Conservation (phyloP, 2,888 invertebrate genomes). For the Itoplectis maculator region DNA sequence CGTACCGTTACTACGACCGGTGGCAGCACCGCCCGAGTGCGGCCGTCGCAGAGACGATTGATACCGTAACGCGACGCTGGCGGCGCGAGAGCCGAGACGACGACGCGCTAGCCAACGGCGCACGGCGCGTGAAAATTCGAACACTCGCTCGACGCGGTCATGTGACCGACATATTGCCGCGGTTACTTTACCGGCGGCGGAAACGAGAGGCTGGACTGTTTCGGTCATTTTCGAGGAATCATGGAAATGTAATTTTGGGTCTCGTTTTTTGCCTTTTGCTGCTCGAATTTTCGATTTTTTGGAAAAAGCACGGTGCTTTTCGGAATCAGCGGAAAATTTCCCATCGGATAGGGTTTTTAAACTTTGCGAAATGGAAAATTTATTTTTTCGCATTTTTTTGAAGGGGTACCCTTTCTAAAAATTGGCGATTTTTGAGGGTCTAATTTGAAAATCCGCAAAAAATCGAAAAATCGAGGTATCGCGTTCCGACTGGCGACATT, state of each 20-base stretch:
- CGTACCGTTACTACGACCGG: conserved; percentile 34
- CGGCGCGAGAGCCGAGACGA: conserved; percentile 2
- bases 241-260: neutral
- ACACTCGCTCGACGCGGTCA: neutral
- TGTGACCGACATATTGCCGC: neutral
- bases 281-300: neutral
- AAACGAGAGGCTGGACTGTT: too few species aligned
- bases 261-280: neutral
- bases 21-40: conserved; percentile 66
- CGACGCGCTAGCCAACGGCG: conserved; percentile 15
- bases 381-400: too few species aligned
- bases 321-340: too few species aligned
- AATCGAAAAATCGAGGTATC: too few species aligned
- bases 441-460: too few species aligned
- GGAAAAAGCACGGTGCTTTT: neutral
- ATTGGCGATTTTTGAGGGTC: neutral
- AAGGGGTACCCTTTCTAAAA: too few species aligned
- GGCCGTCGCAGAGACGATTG: neutral
- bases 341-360: too few species aligned
- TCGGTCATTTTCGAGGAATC: neutral
- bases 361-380: too few species aligned
- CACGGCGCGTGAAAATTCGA: conserved; percentile 5
- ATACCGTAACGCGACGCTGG: conserved; percentile 24
- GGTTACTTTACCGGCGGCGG: neutral
- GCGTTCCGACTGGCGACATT: too few species aligned